Base-by-base conservation (phyloP, 2,797 vertebrate species). In the Hipposideros larvatus region DNA sequence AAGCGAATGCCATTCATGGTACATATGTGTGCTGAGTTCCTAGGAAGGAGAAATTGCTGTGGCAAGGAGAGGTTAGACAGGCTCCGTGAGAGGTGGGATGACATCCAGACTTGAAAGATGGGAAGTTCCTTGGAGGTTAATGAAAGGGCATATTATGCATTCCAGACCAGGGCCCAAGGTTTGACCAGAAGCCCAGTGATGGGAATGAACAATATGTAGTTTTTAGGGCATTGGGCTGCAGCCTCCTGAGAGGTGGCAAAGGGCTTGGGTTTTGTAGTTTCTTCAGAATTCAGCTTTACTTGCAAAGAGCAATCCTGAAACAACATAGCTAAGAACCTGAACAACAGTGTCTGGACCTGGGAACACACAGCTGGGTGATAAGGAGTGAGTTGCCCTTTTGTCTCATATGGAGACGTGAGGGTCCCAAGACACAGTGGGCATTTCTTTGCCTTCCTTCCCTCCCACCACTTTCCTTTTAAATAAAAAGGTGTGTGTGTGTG, bases 41-140 rank as follows among this genome's bases (percentile, higher is more conserved):
- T 90, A n/a, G 90, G 79, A 94, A 90, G 95, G 94, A 80, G 87
- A 95, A 96, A 91, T 80, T 70, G n/a, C 68, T 26, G 48, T 82
- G 68, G 28, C 59, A 53, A 57, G 43, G 74, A 94, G 93, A 79
- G 48, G 73, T 93, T 57, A 74, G 92, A 93, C 59, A 11, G 63
- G 73, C 46, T 55, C 51, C 14, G 6, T 11, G 57, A 87, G 90
- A 93, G 57, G 73, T 26, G 4, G n/a, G 19, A 80, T 2, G 15
- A 24, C 8, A 22, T 78, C n/a, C 0, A 5, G 34, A 46, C 75
- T 61, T 51, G 46, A 87, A 92, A 95, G 79, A n/a, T 59, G 59
- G 79, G 66, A 75, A 77, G 71, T 86, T 87, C 46, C 83, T 87
- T 11, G 82, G 75, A 61, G 28, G 57, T 1, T 26, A 61, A 86